Evolutionary conservation across 2,113 vertebrate genomes (phyloP).

Genomic region (Bubo bubo): DNA sequence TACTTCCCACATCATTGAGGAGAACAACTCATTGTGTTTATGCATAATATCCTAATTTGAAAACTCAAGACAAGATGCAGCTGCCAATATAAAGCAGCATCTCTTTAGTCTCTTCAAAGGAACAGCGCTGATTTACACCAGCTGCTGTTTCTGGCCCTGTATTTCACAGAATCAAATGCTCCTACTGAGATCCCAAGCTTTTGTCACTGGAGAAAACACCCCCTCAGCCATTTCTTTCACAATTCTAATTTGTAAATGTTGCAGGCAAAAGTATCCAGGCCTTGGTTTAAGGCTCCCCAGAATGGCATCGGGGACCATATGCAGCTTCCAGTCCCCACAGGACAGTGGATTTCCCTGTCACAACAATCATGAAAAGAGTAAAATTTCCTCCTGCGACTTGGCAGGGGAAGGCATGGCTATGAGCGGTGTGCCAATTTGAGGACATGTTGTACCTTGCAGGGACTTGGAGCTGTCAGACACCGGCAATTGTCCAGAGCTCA

Average conservation of each 20-base stretch:
- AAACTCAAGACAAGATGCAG: not conserved
- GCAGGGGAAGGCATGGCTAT: not conserved
- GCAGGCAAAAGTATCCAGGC: not conserved
- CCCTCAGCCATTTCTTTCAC: not conserved
- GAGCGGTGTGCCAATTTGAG: fast-evolving
- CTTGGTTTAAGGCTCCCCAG: not conserved
- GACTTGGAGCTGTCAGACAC: not conserved
- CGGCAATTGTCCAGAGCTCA: not conserved
- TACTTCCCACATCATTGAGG: constrained; percentile 4
- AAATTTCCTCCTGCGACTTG: not conserved
- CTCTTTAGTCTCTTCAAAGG: not conserved
- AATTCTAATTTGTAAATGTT: not conserved
- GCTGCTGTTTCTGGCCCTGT: not conserved
- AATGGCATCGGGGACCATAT: not conserved
- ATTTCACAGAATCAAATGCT: not conserved
- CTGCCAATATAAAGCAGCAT: not conserved
- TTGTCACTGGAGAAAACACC: not conserved
- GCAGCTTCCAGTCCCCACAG: not conserved
- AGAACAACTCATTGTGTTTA: not conserved
- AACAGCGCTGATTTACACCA: not conserved
- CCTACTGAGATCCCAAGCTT: not conserved
- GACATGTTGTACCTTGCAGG: not conserved
- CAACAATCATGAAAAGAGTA: not conserved
- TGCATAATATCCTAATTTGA: not conserved
- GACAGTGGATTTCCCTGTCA: not conserved